Conservation (phyloP, 1,140 invertebrate genomes). For the Tyrophagus putrescentiae region DNA sequence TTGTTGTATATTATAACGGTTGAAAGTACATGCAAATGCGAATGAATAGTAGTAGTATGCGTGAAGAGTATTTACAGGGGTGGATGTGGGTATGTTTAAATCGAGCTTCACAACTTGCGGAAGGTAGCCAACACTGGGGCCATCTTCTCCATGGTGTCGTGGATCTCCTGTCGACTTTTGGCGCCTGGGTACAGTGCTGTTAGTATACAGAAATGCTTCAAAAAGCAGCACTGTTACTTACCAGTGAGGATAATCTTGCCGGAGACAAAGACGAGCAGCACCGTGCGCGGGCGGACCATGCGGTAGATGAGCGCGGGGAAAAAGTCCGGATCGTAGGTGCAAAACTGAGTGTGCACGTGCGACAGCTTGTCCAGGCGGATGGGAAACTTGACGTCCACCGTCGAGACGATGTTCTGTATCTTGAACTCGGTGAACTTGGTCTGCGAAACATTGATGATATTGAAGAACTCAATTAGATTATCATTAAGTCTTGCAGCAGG, state of each 20-base stretch:
- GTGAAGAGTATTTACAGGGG: too few species aligned
- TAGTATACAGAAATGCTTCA: background rate
- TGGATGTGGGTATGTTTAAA: too few species aligned
- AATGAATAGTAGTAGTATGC: too few species aligned
- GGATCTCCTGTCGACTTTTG: slow-evolving; percentile 92
- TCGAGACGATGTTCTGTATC: slow-evolving; percentile 99
- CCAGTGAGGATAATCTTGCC: slow-evolving; percentile 94
- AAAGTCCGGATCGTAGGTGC: slow-evolving; percentile 56
- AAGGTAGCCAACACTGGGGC: slow-evolving; percentile 98
- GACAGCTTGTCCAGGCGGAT: slow-evolving; percentile 93
- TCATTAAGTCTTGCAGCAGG: slow-evolving; percentile 24
- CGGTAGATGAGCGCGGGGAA: slow-evolving; percentile 98
- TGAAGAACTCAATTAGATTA: slow-evolving; percentile 4
- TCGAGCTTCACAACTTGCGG: slow-evolving; percentile 64
- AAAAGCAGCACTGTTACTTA: slow-evolving; percentile 31
- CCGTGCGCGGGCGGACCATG: slow-evolving; percentile 98
- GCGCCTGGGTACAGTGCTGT: slow-evolving; percentile 37
- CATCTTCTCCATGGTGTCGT: slow-evolving; percentile 98
- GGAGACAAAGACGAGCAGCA: slow-evolving; percentile 95
- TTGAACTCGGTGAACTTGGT: slow-evolving; percentile 99
- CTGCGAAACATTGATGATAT: slow-evolving; percentile 43
- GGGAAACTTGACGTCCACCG: slow-evolving; percentile 97
- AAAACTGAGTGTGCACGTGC: slow-evolving; percentile 91
- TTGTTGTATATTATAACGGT: too few species aligned
- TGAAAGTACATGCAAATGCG: too few species aligned